Base-by-base conservation (phyloP, 1,140 invertebrate species). In the Atta texana region DNA sequence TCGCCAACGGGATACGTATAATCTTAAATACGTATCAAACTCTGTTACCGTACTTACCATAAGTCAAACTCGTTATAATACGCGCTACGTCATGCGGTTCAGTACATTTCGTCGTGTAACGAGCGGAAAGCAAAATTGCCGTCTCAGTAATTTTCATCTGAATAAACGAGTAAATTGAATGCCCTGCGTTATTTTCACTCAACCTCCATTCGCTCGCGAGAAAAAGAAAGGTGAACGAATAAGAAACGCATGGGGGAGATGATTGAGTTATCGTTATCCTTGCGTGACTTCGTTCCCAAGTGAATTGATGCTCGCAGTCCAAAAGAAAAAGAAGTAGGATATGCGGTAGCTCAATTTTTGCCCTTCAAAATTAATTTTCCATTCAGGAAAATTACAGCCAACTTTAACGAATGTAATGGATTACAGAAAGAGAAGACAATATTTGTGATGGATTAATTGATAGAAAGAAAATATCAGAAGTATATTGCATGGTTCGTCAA, bases 11-110 rank as follows among this genome's bases (percentile, higher is more conserved):
- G 80, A 82, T 82, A 74, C 55, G 18, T 59, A 74, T 49, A 82
- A 82, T 82, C 80, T 82, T 72, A 72, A 82, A 82, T 82, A 82
- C 53, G 80, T 82, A 82, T 82, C 80, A 49, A 59, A 59, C 18
- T 49, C 34, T 74, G 66, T 72, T 82, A 82, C 76, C 61, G 44
- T 78, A 78, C 76, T 78, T 78, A 78, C 39, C 68, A 59, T 74
- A 82, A 72, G 63, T 72, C 80, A 74, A 72, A 72, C 68, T 82
- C 68, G 66, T 82, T 82, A 82, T 82, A 71, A 81, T 72, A 82
- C 55, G 53, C 68, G 53, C 80, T 31, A 74, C 28, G 69, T 82
- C 80, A 82, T 72, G 68, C 53, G 34, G 66, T 24, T 44, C 21
- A 49, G 51, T 74, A 59, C 16, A 59, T 82, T 59, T 82, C 68